Evolutionary conservation across 2,113 vertebrate genomes (phyloP).

Genomic region (Bagarius yarrelli): DNA sequence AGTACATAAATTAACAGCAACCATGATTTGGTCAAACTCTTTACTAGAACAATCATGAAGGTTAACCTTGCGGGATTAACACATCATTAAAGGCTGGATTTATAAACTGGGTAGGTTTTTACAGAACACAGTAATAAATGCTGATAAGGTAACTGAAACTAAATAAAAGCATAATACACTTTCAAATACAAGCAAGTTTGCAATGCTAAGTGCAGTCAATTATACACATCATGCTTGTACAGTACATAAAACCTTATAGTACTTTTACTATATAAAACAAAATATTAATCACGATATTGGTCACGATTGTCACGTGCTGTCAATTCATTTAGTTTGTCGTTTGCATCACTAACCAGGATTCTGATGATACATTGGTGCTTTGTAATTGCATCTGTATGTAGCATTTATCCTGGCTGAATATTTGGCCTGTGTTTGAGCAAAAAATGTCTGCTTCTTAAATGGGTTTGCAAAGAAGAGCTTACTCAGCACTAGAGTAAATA

Average conservation of each 20-base stretch:
- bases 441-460: too few relatives aligned
- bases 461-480: too few relatives aligned
- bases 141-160: background rate
- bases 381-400: too few relatives aligned
- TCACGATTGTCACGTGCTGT: too few relatives aligned
- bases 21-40: slow-evolving; percentile 66
- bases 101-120: slow-evolving; percentile 31
- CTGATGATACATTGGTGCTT: background rate
- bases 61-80: slow-evolving; percentile 14
- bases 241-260: background rate
- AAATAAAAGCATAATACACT: background rate
- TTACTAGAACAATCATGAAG: slow-evolving; percentile 69
- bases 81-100: slow-evolving; percentile 57
- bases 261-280: background rate
- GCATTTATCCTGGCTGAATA: too few relatives aligned
- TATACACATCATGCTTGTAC: background rate
- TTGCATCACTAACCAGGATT: background rate
- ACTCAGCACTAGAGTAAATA: slow-evolving; percentile 58
- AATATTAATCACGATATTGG: too few relatives aligned
- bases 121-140: background rate
- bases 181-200: background rate
- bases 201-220: too few relatives aligned
- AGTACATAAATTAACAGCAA: slow-evolving; percentile 70
- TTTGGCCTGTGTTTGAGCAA: too few relatives aligned
- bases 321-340: too few relatives aligned